Conservation (phyloP, 2,113 vertebrate genomes). For the Syngnathoides biaculeatus region DNA sequence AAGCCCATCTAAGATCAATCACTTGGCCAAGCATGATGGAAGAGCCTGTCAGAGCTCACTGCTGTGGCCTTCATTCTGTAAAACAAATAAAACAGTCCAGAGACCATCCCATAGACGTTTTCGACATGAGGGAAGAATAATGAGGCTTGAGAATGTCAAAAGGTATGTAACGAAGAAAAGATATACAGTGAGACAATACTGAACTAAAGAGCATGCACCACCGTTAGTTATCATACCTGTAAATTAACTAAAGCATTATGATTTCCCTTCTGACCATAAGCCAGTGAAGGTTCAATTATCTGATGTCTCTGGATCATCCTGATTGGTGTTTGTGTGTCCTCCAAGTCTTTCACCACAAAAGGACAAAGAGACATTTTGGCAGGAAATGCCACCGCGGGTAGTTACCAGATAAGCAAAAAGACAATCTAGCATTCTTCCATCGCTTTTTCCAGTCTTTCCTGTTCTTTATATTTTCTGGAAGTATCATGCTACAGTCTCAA, state of each 20-base stretch:
- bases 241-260: not conserved
- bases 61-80: slow-evolving; percentile 68
- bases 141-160: slow-evolving; percentile 37
- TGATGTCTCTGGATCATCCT: not conserved
- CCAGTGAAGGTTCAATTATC: not conserved
- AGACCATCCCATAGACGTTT: slow-evolving; percentile 39
- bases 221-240: not conserved
- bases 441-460: too few species aligned
- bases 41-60: slow-evolving; percentile 62
- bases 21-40: slow-evolving; percentile 64
- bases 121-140: slow-evolving; percentile 29
- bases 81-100: slow-evolving; percentile 64
- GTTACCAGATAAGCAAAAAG: too few species aligned
- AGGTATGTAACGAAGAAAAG: slow-evolving; percentile 33
- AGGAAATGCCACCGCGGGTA: too few species aligned
- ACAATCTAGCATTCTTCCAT: too few species aligned
- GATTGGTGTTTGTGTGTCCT: too few species aligned
- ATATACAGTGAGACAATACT: slow-evolving; percentile 3
- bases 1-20: slow-evolving; percentile 71
- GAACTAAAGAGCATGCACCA: slow-evolving; percentile 14
- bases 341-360: too few species aligned
- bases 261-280: not conserved
- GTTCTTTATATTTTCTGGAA: not conserved
- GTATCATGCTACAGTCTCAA: not conserved
- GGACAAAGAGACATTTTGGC: too few species aligned